Percentiles rank a stretch among this genome's conserved stretches.
These are phyloP conservation scores for Sarotherodon lohbergeri DNA, from an alignment of 2,113 vertebrate species.

Conservation along the genomic window DNA sequence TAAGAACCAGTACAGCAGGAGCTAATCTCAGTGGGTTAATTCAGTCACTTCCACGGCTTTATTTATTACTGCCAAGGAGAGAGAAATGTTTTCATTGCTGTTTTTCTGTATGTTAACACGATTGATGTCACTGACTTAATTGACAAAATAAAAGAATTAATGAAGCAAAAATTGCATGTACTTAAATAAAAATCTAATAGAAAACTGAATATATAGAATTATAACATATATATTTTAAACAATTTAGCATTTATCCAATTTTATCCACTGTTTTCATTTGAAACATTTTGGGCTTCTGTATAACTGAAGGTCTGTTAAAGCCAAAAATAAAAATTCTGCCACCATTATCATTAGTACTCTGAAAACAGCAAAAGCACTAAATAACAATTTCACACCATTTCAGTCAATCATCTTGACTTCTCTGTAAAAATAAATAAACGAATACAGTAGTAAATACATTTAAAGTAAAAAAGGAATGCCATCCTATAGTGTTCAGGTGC, in stretches of 20 bases:
- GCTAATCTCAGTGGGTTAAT: not conserved
- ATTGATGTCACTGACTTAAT: not conserved
- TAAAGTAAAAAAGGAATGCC: conserved; percentile 22
- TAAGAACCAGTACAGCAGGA: not conserved
- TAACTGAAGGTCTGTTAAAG: not conserved
- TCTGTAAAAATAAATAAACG: conserved; percentile 28
- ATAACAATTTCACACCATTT: not conserved
- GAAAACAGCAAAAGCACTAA: not conserved
- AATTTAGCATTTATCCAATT: not conserved
- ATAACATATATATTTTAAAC: not conserved
- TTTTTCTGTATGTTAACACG: not conserved
- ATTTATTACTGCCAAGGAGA: not conserved
- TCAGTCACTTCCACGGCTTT: not conserved
- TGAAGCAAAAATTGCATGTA: not conserved
- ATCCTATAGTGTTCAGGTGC: not conserved
- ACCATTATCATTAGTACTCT: not conserved
- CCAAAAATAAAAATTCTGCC: not conserved
- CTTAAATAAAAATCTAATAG: not conserved
- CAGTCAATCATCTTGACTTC: not conserved
- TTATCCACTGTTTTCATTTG: not conserved
- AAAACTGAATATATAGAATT: not conserved
- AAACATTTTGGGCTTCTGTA: not conserved
- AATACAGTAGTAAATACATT: conserved; percentile 3
- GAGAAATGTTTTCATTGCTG: not conserved
- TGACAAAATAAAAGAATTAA: not conserved